A percentile compares a stretch with the other conserved stretches of the same genome.
These are phyloP conservation scores for Rhizomys pruinosus DNA, from an alignment of 2,113 vertebrate genomes.

Conservation along the genomic window DNA sequence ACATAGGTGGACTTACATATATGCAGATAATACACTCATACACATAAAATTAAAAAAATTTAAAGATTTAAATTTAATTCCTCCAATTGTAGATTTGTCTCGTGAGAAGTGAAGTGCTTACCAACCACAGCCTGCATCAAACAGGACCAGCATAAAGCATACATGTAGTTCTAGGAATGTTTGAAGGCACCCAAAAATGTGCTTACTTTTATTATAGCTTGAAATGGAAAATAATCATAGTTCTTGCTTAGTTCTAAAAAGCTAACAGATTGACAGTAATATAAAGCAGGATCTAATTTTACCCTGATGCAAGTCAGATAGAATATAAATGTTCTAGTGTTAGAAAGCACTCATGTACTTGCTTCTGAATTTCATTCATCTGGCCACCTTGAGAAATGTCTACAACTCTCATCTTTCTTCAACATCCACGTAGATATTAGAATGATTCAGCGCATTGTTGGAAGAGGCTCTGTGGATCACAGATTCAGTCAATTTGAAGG, in stretches of 20 bases:
- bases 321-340: conserved; percentile 49
- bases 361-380: conserved; percentile 3
- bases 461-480: neutral
- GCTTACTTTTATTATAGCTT: conserved; percentile 41
- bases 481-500: neutral
- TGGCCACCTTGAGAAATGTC: neutral
- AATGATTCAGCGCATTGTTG: neutral
- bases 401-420: neutral
- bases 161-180: neutral
- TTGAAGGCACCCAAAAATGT: neutral
- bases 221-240: conserved; percentile 53
- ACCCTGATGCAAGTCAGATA: conserved; percentile 33
- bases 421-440: neutral
- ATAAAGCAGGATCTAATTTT: conserved; percentile 65
- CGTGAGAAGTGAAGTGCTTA: neutral
- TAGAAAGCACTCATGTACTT: conserved; percentile 21
- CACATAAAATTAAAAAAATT: too few relatives aligned
- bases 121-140: neutral
- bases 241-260: conserved; percentile 41
- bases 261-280: conserved; percentile 54
- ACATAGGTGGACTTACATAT: too few relatives aligned
- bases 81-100: neutral
- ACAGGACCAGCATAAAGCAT: neutral
- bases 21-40: too few relatives aligned
- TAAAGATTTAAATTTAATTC: conserved; percentile 58